Evolutionary conservation across 30 jellyfish, hydroid and myxozoan species (phyloP).

Genomic region (Hydractinia echinata): DNA sequence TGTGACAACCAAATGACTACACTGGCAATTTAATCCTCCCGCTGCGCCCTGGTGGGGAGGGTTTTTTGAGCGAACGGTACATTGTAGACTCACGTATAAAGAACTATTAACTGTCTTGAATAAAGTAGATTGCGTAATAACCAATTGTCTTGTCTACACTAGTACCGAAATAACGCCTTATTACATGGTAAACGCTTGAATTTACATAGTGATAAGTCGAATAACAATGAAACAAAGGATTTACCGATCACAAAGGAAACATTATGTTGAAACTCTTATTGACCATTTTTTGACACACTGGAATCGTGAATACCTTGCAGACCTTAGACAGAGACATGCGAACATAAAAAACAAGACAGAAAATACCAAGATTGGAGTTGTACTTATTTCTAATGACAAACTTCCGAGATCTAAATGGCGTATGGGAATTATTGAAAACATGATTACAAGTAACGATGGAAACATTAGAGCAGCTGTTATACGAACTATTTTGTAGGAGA

Average conservation of each 20-base stretch:
- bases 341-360: neutral
- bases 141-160: too few relatives aligned
- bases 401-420: neutral
- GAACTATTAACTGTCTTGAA: too few relatives aligned
- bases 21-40: conserved; percentile 36
- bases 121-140: too few relatives aligned
- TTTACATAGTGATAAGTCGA: too few relatives aligned
- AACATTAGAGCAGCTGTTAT: too few relatives aligned
- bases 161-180: too few relatives aligned
- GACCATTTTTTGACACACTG: neutral
- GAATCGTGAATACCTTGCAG: neutral
- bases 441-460: too few relatives aligned
- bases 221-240: too few relatives aligned
- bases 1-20: conserved; percentile 25
- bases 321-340: neutral
- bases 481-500: too few relatives aligned
- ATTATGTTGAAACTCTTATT: neutral
- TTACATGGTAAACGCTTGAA: too few relatives aligned
- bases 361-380: neutral
- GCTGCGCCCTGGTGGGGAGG: conserved; percentile 74
- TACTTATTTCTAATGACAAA: neutral
- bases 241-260: too few relatives aligned
- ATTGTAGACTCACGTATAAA: conserved; percentile 17
- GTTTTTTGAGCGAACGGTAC: conserved; percentile 32
- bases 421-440: neutral